Evolutionary conservation across 2,888 invertebrate species (phyloP).

Genomic region (Itoplectis maculator): DNA sequence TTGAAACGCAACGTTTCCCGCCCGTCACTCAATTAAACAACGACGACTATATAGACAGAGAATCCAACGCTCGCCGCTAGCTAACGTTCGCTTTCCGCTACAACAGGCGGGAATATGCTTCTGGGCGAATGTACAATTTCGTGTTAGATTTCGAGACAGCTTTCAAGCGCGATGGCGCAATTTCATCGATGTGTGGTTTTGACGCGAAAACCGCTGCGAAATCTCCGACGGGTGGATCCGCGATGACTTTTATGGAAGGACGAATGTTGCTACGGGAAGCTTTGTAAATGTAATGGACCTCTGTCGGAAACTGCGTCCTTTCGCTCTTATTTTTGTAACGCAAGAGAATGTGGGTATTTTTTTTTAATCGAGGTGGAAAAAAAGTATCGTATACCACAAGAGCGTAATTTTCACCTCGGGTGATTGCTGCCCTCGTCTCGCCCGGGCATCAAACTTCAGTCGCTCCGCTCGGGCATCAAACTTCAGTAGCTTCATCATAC

Average conservation of each 20-base stretch:
- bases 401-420: no score
- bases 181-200: background rate
- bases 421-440: no score
- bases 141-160: slow-evolving; percentile 39
- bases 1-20: slow-evolving; percentile 49
- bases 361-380: background rate
- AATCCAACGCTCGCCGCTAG: slow-evolving; percentile 5
- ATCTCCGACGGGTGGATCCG: background rate
- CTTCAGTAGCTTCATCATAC: no score
- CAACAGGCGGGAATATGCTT: slow-evolving; percentile 7
- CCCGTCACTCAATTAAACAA: slow-evolving; percentile 55
- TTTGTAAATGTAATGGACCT: no score
- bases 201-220: slow-evolving; percentile 17
- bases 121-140: slow-evolving; percentile 41
- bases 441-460: no score
- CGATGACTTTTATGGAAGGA: background rate
- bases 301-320: no score
- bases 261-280: no score
- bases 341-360: no score
- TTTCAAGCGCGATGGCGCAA: slow-evolving; percentile 18
- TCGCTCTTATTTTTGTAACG: background rate
- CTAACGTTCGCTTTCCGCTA: slow-evolving; percentile 20
- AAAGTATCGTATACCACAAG: no score
- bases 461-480: no score
- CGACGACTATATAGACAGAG: slow-evolving; percentile 15